Evolutionary conservation across 2,888 invertebrate species (phyloP).

Genomic region (Vanessa cardui): DNA sequence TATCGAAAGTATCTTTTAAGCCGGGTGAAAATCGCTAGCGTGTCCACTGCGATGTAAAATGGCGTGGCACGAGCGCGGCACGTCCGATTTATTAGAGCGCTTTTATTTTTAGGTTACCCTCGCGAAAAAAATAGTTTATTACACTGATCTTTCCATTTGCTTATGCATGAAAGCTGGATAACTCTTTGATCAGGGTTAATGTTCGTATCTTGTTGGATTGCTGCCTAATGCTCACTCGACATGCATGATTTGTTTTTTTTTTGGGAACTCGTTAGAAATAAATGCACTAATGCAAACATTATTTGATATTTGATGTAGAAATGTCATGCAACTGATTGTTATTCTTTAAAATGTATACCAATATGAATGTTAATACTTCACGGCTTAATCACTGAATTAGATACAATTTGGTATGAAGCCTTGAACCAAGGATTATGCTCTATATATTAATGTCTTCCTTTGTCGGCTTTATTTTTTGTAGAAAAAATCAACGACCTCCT

Average conservation of each 20-base stretch:
- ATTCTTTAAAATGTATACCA: not conserved
- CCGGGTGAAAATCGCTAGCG: conserved; percentile 28
- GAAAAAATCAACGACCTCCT: not conserved
- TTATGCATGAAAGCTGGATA: conserved; percentile 47
- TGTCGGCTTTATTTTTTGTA: no score
- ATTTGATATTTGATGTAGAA: not conserved
- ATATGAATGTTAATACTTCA: not conserved
- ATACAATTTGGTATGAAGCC: no score
- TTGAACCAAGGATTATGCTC: no score
- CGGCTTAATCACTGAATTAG: no score
- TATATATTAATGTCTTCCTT: no score
- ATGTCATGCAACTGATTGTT: not conserved
- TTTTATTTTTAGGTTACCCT: conserved; percentile 51
- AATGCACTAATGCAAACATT: not conserved
- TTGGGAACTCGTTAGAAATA: not conserved
- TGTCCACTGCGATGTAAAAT: conserved; percentile 49
- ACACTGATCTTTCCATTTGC: conserved; percentile 50
- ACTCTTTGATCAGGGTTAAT: conserved; percentile 59
- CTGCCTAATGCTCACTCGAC: conserved; percentile 66
- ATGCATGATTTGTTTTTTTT: conserved; percentile 51
- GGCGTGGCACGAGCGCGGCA: conserved; percentile 43
- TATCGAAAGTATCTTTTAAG: conserved; percentile 18
- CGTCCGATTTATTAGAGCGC: conserved; percentile 48
- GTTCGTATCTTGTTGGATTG: conserved; percentile 57
- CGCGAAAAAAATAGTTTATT: conserved; percentile 58